phyloP scores from a whole-genome alignment of 2,888 invertebrate species.

The Tenodera sinensis region DNA sequence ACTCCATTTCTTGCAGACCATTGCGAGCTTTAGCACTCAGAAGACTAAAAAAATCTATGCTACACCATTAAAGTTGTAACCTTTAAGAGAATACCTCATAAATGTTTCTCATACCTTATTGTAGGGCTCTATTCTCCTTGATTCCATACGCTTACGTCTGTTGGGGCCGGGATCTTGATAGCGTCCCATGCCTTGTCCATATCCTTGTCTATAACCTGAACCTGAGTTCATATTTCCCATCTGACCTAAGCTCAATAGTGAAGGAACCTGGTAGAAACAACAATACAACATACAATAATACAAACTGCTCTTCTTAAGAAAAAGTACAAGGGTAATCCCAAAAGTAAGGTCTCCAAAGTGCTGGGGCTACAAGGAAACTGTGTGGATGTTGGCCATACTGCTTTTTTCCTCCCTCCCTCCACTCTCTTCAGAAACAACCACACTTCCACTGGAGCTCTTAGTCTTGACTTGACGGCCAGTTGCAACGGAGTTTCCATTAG shows the following conservation, averaged over 20 bases:
- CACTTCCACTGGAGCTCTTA: too few species aligned
- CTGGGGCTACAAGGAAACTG: too few species aligned
- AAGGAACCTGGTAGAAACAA: conserved; percentile 15
- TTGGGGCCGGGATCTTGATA: conserved; percentile 21
- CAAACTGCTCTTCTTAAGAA: too few species aligned
- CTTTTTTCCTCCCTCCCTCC: too few species aligned
- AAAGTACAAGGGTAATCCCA: too few species aligned
- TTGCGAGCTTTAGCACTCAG: neutral
- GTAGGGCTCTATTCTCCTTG: conserved; percentile 20
- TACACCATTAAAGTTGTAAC: neutral
- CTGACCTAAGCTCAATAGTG: conserved; percentile 23
- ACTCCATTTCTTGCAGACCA: neutral
- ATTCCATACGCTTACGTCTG: conserved; percentile 23
- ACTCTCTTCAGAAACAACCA: too few species aligned
- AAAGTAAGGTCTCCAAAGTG: too few species aligned
- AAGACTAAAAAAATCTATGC: neutral
- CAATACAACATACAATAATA: neutral
- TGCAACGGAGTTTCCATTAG: too few species aligned
- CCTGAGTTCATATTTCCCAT: neutral
- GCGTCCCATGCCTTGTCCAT: conserved; percentile 17
- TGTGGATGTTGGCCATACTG: too few species aligned
- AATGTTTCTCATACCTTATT: conserved; percentile 14
- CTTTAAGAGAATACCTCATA: neutral
- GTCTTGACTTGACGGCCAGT: too few species aligned
- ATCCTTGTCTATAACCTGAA: conserved; percentile 3